Evolutionary conservation across 2,113 vertebrate species (phyloP), one percentile per base, ranked within the genome.

Genomic region (Taurulus bubalis): DNA sequence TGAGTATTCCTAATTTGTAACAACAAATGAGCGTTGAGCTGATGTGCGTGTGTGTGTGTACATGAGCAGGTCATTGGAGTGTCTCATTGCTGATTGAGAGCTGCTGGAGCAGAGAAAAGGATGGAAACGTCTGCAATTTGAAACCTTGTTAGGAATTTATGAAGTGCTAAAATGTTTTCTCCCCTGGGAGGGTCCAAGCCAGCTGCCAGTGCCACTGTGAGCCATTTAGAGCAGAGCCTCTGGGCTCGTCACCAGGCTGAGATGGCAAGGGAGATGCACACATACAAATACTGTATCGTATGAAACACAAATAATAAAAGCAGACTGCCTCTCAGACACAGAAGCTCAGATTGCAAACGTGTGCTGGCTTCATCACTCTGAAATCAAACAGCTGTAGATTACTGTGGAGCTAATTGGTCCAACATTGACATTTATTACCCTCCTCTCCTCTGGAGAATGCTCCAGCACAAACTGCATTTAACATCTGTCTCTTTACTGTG

Each of bases 71-170:
- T 86, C 80, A 77, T 66, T 62, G 24, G 56, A 82, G 70, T 75
- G 82, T 87, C 79, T 90, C 83, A 84, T 90, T 91, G 89, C 79
- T 75, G 73, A 79, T 82, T 72, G 67, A 93, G 86, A 91, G 90
- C 93, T 93, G 93, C 91, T 91, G 87, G 94, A 95, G 94, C 95
- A 89, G 90, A 95, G 95, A 95, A 94, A 90, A 88, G 95, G 94
- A 85, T 91, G 95, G 95, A 96, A 96, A 96, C 87, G 47, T 94
- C 94, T 94, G 95, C 95, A 95, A 97, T 99, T 96, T 96, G 96
- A 98, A 97, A 98, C 96, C 97, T 97, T 97, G 96, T 99, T 98
- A 98, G 96, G 96, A 98, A 98, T 99, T 97, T 97, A 98, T 98
- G 97, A 98, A 98, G 97, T 97, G 96, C 96, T 99, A 97, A 99